phyloP scores from a whole-genome alignment of 2,888 invertebrate species.

The Ellobium chinense region DNA sequence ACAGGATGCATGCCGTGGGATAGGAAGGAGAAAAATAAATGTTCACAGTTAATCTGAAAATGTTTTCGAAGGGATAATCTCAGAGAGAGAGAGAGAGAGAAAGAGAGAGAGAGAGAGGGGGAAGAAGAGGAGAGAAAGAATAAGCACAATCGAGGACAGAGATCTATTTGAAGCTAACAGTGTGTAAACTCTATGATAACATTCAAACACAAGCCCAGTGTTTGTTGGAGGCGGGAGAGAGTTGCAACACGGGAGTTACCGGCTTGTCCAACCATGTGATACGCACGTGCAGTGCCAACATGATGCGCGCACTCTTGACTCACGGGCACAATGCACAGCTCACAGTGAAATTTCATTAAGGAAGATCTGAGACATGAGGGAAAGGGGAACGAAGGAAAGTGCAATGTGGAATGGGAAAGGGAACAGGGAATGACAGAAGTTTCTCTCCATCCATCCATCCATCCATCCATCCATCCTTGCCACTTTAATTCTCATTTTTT shows the following conservation, averaged over 20 bases:
- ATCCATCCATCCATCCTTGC: not conserved
- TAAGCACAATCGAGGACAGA: too few species aligned
- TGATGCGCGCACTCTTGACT: too few species aligned
- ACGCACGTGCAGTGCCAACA: too few species aligned
- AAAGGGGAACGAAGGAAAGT: not conserved
- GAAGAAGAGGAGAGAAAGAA: not conserved
- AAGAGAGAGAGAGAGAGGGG: not conserved
- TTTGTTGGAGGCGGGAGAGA: not conserved
- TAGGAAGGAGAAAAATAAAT: not conserved
- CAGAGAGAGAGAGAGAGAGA: not conserved
- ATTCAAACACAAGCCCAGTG: too few species aligned
- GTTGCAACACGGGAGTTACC: too few species aligned
- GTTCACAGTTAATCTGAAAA: not conserved
- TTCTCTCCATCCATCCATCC: not conserved
- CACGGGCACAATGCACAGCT: too few species aligned
- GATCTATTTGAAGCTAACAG: too few species aligned
- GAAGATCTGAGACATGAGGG: not conserved
- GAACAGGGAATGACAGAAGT: not conserved
- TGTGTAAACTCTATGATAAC: too few species aligned
- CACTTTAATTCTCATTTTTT: not conserved
- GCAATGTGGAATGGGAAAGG: not conserved
- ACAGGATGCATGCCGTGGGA: too few species aligned
- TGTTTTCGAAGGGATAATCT: not conserved
- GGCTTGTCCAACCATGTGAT: too few species aligned
- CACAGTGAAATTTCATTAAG: too few species aligned